A percentile compares a stretch with the other conserved stretches of the same genome.
Conservation (phyloP, 2,797 vertebrate genomes). For the Girardinus metallicus region DNA sequence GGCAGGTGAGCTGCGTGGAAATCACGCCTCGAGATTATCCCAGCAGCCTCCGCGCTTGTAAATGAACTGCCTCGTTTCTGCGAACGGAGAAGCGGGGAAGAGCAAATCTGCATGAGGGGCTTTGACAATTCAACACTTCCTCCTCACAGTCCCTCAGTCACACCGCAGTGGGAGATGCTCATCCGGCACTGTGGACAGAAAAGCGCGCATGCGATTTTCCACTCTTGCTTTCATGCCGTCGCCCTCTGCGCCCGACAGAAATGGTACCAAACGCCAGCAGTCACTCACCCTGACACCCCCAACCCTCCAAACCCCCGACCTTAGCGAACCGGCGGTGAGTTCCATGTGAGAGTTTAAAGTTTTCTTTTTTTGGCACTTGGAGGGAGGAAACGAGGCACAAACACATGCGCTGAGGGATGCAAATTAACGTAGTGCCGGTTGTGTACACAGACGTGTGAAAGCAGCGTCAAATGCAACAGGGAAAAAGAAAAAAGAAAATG, state of each 20-base stretch:
- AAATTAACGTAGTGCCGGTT: background rate
- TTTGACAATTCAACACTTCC: constrained; percentile 24
- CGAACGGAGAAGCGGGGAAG: background rate
- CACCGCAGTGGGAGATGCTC: constrained; percentile 1
- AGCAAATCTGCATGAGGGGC: constrained; percentile 17
- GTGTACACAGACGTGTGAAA: background rate
- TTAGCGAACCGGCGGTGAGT: constrained; percentile 38
- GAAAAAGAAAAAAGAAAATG: background rate
- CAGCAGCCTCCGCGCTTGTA: constrained; percentile 21
- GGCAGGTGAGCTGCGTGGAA: constrained; percentile 35
- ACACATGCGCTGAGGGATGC: constrained; percentile 2
- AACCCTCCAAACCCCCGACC: constrained; percentile 45
- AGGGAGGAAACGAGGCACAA: constrained; percentile 24
- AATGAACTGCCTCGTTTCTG: constrained; percentile 8
- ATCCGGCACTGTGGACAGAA: constrained; percentile 4
- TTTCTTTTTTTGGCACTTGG: constrained; percentile 18
- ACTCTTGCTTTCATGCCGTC: constrained; percentile 8
- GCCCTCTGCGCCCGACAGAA: constrained; percentile 18
- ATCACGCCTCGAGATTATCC: constrained; percentile 34
- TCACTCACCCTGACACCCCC: constrained; percentile 49
- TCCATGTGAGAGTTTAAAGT: constrained; percentile 48
- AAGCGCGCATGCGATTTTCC: constrained; percentile 1
- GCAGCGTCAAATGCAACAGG: background rate
- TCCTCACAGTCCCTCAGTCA: constrained; percentile 26
- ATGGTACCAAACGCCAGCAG: constrained; percentile 37